Percentiles rank a stretch among this genome's conserved stretches.
Conservation (phyloP, 2,797 vertebrate species). For the Varecia variegata region DNA sequence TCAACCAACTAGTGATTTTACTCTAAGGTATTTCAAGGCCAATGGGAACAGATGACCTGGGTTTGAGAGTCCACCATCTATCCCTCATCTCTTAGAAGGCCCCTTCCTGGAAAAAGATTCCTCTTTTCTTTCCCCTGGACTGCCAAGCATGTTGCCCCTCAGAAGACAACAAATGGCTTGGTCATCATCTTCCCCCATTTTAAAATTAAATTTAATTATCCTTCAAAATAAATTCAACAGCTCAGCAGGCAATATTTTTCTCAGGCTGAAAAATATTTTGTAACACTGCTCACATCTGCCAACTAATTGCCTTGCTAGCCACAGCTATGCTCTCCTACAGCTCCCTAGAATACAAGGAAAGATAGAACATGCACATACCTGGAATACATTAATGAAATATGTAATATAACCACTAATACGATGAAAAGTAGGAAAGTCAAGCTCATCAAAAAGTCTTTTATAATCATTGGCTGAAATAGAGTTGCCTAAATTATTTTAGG, state of each 20-base stretch:
- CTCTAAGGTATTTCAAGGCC: not conserved
- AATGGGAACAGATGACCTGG: not conserved
- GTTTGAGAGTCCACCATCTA: not conserved
- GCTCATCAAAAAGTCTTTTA: not conserved
- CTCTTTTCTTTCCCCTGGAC: not conserved
- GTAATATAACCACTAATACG: rapidly evolving
- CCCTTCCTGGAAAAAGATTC: not conserved
- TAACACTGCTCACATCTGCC: not conserved
- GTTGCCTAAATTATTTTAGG: not conserved
- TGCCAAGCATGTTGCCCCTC: rapidly evolving
- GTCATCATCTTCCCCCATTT: not conserved
- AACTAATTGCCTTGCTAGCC: not conserved
- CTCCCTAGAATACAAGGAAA: not conserved
- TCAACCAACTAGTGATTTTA: not conserved
- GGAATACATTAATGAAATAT: not conserved
- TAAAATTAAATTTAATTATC: not conserved
- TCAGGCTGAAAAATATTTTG: not conserved
- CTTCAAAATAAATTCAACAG: conserved; percentile 18
- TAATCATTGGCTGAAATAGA: not conserved
- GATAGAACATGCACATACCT: not conserved
- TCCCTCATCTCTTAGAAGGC: not conserved
- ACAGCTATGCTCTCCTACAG: rapidly evolving
- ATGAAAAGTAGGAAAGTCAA: not conserved
- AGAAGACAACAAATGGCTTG: not conserved
- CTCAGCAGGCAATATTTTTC: not conserved